Evolutionary conservation across 2,888 invertebrate genomes (phyloP).

Genomic region (Calameuta idolon): DNA sequence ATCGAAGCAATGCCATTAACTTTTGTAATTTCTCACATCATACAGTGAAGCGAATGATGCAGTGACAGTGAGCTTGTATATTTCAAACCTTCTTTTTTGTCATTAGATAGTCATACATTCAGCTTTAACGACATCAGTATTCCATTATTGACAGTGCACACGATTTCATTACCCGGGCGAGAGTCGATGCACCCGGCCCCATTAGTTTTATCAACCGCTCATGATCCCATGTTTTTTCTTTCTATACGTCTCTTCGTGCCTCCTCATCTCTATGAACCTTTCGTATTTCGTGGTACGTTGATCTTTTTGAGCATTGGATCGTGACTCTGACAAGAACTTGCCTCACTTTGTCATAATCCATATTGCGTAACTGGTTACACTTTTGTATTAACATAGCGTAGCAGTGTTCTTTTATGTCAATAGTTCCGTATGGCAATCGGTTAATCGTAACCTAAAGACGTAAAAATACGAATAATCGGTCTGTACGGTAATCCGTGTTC

Average conservation of each 20-base stretch:
- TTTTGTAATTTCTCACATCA: neutral
- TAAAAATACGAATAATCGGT: neutral
- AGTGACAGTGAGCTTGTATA: neutral
- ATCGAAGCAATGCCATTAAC: neutral
- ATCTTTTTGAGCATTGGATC: neutral
- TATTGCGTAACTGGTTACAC: neutral
- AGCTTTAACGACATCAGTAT: neutral
- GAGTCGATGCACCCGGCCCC: neutral
- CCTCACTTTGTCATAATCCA: neutral
- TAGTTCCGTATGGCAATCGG: neutral
- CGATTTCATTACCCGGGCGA: neutral
- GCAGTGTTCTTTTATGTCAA: neutral
- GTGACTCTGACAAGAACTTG: neutral
- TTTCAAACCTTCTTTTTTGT: neutral
- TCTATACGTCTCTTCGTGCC: neutral
- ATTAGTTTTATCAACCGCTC: neutral
- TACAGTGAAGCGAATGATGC: neutral
- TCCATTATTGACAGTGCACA: neutral
- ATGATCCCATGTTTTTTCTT: neutral
- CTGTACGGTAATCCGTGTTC: neutral
- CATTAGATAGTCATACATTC: neutral
- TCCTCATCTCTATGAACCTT: neutral
- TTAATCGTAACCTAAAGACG: neutral
- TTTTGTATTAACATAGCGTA: neutral
- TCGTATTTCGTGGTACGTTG: neutral